Percentiles rank a stretch among this genome's conserved stretches.
These are phyloP conservation scores for Helleia helle DNA, from an alignment of 2,888 invertebrate genomes.

Conservation along the genomic window DNA sequence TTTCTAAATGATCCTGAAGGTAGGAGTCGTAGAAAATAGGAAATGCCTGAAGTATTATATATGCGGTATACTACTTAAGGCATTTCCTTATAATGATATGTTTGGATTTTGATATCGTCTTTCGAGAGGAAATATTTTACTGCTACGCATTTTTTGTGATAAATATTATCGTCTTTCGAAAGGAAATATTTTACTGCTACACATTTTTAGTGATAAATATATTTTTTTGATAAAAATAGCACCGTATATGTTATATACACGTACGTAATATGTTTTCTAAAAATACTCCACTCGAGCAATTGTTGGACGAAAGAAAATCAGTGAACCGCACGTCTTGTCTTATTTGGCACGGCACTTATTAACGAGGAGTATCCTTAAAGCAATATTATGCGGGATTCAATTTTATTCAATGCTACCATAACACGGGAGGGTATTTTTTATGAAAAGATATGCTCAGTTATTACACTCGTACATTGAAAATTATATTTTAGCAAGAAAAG, in stretches of 20 bases:
- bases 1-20: no score
- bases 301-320: background rate
- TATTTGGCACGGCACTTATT: slow-evolving; percentile 9
- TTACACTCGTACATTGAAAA: background rate
- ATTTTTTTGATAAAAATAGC: no score
- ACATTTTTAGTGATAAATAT: no score
- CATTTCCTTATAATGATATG: no score
- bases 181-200: no score
- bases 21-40: no score
- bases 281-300: background rate
- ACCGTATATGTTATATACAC: background rate
- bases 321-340: slow-evolving; percentile 8
- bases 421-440: background rate
- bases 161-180: no score
- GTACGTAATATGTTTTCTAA: background rate
- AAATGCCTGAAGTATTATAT: no score
- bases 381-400: slow-evolving; percentile 10
- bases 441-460: background rate
- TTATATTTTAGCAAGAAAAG: background rate
- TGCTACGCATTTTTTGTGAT: background rate
- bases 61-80: no score
- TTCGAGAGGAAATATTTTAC: no score
- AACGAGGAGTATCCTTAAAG: slow-evolving; percentile 8
- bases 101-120: no score
- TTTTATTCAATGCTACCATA: slow-evolving; percentile 1